Evolutionary conservation across 2,113 vertebrate species (phyloP).

Genomic region (Bufo gargarizans): DNA sequence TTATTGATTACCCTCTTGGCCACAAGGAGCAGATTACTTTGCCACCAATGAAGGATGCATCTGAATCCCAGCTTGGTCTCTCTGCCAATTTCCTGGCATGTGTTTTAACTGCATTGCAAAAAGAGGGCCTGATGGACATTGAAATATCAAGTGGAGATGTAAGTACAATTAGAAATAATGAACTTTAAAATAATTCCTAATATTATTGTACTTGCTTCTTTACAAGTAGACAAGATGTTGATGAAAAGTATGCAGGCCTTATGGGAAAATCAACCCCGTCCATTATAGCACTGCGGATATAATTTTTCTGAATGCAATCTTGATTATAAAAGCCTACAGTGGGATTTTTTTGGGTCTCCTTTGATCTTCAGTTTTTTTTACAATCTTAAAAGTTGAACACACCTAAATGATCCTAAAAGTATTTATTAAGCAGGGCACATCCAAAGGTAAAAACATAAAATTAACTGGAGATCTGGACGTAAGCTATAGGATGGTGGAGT

Average conservation of each 20-base stretch:
- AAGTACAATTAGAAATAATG: slow-evolving; percentile 45
- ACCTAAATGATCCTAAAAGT: too few relatives aligned
- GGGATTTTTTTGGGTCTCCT: too few relatives aligned
- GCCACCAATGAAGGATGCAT: slow-evolving; percentile 61
- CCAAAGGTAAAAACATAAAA: too few relatives aligned
- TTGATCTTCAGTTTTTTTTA: too few relatives aligned
- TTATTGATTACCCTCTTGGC: slow-evolving; percentile 62
- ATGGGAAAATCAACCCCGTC: too few relatives aligned
- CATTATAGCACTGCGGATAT: neutral
- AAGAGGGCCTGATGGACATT: slow-evolving; percentile 62
- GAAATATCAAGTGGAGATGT: slow-evolving; percentile 63
- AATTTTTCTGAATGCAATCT: too few relatives aligned
- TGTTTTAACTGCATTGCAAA: slow-evolving; percentile 65
- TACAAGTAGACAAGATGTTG: too few relatives aligned
- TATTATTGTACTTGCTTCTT: neutral
- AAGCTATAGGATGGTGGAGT: too few relatives aligned
- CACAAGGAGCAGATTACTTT: slow-evolving; percentile 47
- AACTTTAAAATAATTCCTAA: neutral
- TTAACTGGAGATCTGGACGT: too few relatives aligned
- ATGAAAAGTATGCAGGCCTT: neutral
- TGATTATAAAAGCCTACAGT: too few relatives aligned
- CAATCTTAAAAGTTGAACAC: too few relatives aligned
- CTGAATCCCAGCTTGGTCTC: slow-evolving; percentile 66
- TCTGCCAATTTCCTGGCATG: slow-evolving; percentile 62
- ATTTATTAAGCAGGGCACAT: too few relatives aligned